phyloP scores from a whole-genome alignment of 2,113 vertebrate genomes.

The Anthoscopus minutus region DNA sequence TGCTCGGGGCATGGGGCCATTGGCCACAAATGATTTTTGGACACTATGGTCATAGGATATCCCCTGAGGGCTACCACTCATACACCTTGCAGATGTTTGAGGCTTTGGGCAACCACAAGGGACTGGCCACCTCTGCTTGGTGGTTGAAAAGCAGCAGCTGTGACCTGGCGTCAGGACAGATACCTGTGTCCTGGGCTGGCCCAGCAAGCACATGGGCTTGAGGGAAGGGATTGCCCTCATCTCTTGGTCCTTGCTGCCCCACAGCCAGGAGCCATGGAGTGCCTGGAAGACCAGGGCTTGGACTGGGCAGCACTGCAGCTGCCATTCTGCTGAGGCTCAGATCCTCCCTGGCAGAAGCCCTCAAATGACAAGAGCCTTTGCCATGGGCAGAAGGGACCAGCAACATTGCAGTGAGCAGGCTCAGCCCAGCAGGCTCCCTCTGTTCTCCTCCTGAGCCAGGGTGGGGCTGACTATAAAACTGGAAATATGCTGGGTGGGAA shows the following conservation, averaged over 20 bases:
- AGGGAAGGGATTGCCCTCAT: not conserved
- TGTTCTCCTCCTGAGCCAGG: not conserved
- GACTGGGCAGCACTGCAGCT: not conserved
- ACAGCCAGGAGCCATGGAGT: no score
- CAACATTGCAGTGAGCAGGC: no score
- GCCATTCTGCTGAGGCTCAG: not conserved
- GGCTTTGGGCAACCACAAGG: no score
- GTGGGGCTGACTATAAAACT: not conserved
- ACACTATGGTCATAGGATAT: no score
- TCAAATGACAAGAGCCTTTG: not conserved
- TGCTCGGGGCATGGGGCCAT: fast-evolving
- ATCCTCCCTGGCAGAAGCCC: not conserved
- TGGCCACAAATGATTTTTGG: not conserved
- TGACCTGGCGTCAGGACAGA: not conserved
- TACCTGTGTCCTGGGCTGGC: not conserved
- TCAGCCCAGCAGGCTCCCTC: not conserved
- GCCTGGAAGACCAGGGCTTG: not conserved
- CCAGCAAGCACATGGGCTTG: not conserved
- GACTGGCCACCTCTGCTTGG: not conserved
- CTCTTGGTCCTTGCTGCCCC: not conserved
- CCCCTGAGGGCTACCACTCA: not conserved
- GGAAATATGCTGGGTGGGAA: not conserved
- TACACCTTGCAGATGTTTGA: not conserved
- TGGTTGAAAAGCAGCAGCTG: fast-evolving
- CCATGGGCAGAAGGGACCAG: not conserved